These are phyloP conservation scores for Arge pagana DNA, from an alignment of 2,888 invertebrate genomes.

Conservation along the genomic window DNA sequence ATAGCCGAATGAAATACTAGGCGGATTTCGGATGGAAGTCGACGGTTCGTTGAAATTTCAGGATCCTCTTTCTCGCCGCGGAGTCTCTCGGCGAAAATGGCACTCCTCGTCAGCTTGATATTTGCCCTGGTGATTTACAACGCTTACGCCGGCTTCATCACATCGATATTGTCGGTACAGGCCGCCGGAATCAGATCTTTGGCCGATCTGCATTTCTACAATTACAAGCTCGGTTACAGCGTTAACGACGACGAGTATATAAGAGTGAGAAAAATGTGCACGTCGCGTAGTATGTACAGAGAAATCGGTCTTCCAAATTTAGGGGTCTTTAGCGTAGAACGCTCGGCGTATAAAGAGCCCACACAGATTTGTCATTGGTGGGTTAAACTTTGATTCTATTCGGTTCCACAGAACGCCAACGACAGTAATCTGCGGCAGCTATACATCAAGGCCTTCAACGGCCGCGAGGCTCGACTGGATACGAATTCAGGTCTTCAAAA, in stretches of 20 bases:
- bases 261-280: slow-evolving; percentile 60
- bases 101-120: slow-evolving; percentile 64
- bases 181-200: slow-evolving; percentile 63
- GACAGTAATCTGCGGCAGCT: slow-evolving; percentile 63
- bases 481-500: slow-evolving; percentile 60
- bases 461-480: slow-evolving; percentile 46
- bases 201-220: slow-evolving; percentile 64
- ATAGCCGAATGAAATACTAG: slow-evolving; percentile 10
- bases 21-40: background rate
- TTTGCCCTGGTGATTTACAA: slow-evolving; percentile 69
- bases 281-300: too few species aligned
- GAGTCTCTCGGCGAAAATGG: slow-evolving; percentile 63
- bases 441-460: slow-evolving; percentile 57
- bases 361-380: background rate
- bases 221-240: slow-evolving; percentile 68
- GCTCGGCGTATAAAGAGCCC: too few species aligned
- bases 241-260: slow-evolving; percentile 68
- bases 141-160: slow-evolving; percentile 70
- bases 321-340: too few species aligned
- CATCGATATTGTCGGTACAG: slow-evolving; percentile 68
- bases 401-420: slow-evolving; percentile 60
- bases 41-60: slow-evolving; percentile 44
- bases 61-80: slow-evolving; percentile 66
- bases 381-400: background rate
- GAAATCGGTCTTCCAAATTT: too few species aligned